phyloP scores from a whole-genome alignment of 92 coral and sea anemone genomes.

The Phenganax subtilis region DNA sequence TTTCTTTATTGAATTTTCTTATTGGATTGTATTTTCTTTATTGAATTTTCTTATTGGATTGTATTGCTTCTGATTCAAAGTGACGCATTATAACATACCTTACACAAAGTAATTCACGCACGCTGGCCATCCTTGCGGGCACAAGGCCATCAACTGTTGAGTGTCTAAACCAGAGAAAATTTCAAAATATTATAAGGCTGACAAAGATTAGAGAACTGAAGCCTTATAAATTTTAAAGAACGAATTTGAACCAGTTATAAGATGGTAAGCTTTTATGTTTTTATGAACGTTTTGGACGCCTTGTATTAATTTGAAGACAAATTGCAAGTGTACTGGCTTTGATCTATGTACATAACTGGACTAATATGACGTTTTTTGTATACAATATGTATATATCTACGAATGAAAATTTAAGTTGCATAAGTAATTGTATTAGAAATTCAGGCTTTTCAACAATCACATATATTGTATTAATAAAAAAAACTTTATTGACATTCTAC shows the following conservation, averaged over 20 bases:
- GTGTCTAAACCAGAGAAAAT: not conserved
- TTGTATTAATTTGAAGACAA: not conserved
- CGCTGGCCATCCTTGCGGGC: conserved; percentile 1
- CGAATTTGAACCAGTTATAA: no score
- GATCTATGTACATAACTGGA: not conserved
- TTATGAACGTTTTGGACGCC: no score
- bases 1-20: no score
- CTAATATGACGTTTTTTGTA: not conserved
- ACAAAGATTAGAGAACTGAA: not conserved
- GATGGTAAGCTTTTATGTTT: not conserved
- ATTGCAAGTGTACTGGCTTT: not conserved
- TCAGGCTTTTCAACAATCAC: no score
- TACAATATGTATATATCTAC: not conserved
- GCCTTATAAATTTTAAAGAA: not conserved
- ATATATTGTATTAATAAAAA: no score
- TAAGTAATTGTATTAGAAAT: no score
- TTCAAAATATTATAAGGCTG: not conserved
- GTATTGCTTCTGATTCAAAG: no score
- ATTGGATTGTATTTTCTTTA: no score
- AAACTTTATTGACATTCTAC: no score
- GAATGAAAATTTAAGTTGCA: not conserved
- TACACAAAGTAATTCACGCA: not conserved
- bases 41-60: no score
- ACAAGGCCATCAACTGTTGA: not conserved
- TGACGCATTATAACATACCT: not conserved